Conservation (phyloP, 2,888 invertebrate species). For the Polymixis lichenea region DNA sequence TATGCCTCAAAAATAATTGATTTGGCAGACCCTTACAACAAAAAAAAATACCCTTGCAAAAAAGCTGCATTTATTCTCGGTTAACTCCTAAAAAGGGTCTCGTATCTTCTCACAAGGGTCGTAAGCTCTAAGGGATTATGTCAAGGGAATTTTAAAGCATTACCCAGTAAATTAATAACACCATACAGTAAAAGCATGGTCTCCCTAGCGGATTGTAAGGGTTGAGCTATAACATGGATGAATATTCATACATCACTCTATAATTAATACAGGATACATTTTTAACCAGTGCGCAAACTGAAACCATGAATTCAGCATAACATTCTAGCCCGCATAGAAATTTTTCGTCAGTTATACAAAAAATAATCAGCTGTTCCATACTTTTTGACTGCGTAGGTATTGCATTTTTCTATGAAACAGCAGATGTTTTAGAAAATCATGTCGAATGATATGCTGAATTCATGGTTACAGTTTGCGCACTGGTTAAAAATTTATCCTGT, state of each 20-base stretch:
- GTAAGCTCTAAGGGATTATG: conserved; percentile 14
- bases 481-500: no score
- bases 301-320: no score
- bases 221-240: conserved; percentile 11
- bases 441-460: no score
- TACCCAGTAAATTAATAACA: conserved; percentile 39
- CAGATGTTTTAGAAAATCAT: no score
- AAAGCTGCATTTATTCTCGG: conserved; percentile 3
- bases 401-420: no score
- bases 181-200: conserved; percentile 20
- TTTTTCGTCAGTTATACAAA: no score
- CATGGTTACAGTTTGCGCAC: no score
- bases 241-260: conserved; percentile 24
- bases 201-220: conserved; percentile 14
- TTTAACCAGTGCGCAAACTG: no score
- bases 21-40: neutral
- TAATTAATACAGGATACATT: no score
- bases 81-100: conserved; percentile 22
- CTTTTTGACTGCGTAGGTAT: no score
- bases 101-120: neutral
- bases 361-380: no score
- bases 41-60: neutral
- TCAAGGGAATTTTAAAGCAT: conserved; percentile 21
- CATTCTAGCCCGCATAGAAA: no score
- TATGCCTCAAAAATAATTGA: neutral